Conservation (phyloP, 2,113 vertebrate genomes). For the Charina bottae region DNA sequence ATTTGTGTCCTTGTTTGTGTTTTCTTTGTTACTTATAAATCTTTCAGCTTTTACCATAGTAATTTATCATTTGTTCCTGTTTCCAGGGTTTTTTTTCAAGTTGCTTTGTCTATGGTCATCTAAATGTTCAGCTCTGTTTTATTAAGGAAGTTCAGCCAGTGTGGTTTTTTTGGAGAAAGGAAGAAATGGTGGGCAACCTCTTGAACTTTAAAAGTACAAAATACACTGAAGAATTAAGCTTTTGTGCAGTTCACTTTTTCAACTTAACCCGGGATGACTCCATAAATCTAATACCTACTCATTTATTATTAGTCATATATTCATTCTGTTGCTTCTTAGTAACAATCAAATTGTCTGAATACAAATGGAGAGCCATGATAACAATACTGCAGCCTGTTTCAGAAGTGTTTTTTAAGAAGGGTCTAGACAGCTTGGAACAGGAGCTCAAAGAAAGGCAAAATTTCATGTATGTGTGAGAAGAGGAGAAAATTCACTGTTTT, state of each 20-base stretch:
- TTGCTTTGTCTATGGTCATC: slow-evolving; percentile 81
- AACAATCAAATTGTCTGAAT: slow-evolving; percentile 60
- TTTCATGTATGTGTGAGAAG: background rate
- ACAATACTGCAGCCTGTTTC: background rate
- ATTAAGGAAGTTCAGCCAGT: slow-evolving; percentile 89
- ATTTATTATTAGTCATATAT: slow-evolving; percentile 67
- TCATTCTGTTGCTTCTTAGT: slow-evolving; percentile 64
- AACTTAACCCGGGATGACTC: slow-evolving; percentile 68
- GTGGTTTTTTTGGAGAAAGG: slow-evolving; percentile 81
- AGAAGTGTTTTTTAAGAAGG: no score
- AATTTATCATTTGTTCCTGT: slow-evolving; percentile 89
- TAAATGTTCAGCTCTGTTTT: slow-evolving; percentile 84
- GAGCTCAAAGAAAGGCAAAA: background rate
- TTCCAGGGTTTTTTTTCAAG: slow-evolving; percentile 82
- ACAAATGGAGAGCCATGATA: no score
- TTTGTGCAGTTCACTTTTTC: slow-evolving; percentile 70
- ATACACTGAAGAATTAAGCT: slow-evolving; percentile 62
- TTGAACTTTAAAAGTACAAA: slow-evolving; percentile 82
- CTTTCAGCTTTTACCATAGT: slow-evolving; percentile 80
- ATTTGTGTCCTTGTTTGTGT: slow-evolving; percentile 69
- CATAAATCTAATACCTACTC: slow-evolving; percentile 62
- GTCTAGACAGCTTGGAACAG: background rate
- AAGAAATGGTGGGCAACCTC: slow-evolving; percentile 91
- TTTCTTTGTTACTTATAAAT: slow-evolving; percentile 83
- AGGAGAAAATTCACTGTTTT: background rate